A percentile compares a stretch with the other conserved stretches of the same genome.
phyloP scores from a whole-genome alignment of 2,888 invertebrate genomes.

The Girardia tigrina region DNA sequence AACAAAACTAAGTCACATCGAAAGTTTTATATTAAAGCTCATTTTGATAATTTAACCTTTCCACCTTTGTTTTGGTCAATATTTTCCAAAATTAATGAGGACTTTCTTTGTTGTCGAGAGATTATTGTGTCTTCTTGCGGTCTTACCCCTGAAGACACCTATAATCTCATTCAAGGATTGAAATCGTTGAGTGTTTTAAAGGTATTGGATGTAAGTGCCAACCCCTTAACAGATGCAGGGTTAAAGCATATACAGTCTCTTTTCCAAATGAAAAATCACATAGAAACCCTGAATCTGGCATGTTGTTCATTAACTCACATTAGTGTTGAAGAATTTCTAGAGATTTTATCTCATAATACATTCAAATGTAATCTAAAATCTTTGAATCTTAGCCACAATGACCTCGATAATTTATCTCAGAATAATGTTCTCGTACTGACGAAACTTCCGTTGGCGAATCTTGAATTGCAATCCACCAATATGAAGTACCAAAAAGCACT shows the following conservation, averaged over 20 bases:
- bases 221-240: neutral
- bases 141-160: neutral
- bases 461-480: neutral
- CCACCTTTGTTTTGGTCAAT: neutral
- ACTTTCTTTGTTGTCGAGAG: neutral
- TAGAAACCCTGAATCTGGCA: neutral
- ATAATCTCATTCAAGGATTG: slow-evolving; percentile 3
- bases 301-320: neutral
- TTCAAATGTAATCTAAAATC: neutral
- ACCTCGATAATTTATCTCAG: neutral
- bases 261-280: neutral
- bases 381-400: neutral
- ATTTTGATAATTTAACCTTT: neutral
- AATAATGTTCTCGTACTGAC: neutral
- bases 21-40: neutral
- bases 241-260: slow-evolving; percentile 1
- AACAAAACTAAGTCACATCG: neutral
- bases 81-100: neutral
- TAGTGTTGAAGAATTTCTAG: neutral
- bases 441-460: neutral
- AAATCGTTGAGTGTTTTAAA: slow-evolving; percentile 9
- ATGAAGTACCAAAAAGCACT: neutral
- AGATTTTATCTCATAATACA: neutral
- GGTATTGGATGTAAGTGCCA: neutral
- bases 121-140: neutral